Conservation (phyloP, 2,888 invertebrate species). For the Mythimna albipuncta region DNA sequence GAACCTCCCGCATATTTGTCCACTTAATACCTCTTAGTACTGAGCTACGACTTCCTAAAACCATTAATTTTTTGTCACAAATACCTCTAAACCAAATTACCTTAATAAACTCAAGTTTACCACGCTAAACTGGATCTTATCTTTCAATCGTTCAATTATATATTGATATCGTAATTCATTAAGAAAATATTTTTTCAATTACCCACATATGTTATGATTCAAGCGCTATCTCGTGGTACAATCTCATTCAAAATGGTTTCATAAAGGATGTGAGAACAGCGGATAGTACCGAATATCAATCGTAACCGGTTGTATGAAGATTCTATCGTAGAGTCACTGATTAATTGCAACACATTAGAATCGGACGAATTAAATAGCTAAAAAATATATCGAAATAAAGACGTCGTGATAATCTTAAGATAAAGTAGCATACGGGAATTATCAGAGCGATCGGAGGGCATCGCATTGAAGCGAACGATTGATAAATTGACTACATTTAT, state of each 20-base stretch:
- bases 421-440: conserved; percentile 82
- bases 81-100: conserved; percentile 57
- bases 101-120: conserved; percentile 56
- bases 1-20: conserved; percentile 47
- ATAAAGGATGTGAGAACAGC: conserved; percentile 67
- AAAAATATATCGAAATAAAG: conserved; percentile 82
- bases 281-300: conserved; percentile 50
- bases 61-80: conserved; percentile 50
- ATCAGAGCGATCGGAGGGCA: conserved; percentile 79
- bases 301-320: conserved; percentile 62
- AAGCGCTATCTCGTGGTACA: conserved; percentile 47
- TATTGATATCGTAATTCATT: conserved; percentile 64
- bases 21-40: conserved; percentile 35
- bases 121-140: conserved; percentile 59
- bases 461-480: conserved; percentile 73
- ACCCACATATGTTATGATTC: conserved; percentile 50
- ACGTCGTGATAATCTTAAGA: conserved; percentile 86
- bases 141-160: conserved; percentile 59
- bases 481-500: conserved; percentile 89
- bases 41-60: conserved; percentile 61
- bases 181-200: conserved; percentile 60
- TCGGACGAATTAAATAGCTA: conserved; percentile 73
- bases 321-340: conserved; percentile 65
- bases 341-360: conserved; percentile 77
- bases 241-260: conserved; percentile 46